Evolutionary conservation across 2,888 invertebrate species (phyloP).

Genomic region (Pegoplata infirma): DNA sequence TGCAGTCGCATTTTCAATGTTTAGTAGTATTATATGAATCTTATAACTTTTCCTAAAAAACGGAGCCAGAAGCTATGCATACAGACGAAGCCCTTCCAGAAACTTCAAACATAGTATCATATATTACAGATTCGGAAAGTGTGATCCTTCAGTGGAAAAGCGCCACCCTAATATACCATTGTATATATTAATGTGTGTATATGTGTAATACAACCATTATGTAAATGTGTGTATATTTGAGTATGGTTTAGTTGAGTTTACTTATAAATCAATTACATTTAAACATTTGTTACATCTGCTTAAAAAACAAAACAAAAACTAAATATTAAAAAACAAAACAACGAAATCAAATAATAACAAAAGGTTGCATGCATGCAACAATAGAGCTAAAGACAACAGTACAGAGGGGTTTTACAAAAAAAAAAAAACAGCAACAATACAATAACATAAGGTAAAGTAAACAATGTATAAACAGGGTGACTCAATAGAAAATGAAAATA

Average conservation of each 20-base stretch:
- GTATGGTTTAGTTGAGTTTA: slow-evolving; percentile 39
- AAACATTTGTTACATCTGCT: slow-evolving; percentile 45
- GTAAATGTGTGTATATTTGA: not conserved
- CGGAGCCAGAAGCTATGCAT: too few species aligned
- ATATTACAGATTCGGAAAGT: too few species aligned
- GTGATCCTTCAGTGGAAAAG: too few species aligned
- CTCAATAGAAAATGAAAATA: too few species aligned
- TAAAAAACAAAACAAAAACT: slow-evolving; percentile 35
- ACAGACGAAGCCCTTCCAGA: too few species aligned
- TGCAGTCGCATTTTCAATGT: too few species aligned
- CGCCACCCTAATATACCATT: too few species aligned
- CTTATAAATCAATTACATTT: slow-evolving; percentile 56
- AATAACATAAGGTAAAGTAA: slow-evolving; percentile 30
- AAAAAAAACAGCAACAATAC: slow-evolving; percentile 24
- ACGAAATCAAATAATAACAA: slow-evolving; percentile 34
- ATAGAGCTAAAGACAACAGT: slow-evolving; percentile 23
- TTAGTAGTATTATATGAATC: too few species aligned
- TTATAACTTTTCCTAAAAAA: too few species aligned
- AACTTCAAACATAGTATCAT: too few species aligned
- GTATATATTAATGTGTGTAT: not conserved
- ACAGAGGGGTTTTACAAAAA: not conserved
- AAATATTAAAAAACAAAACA: slow-evolving; percentile 35
- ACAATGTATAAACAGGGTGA: not conserved
- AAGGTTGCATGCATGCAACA: slow-evolving; percentile 53
- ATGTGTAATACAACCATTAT: not conserved